These are phyloP conservation scores for Grus americana DNA, from an alignment of 2,113 vertebrate genomes.

Conservation along the genomic window DNA sequence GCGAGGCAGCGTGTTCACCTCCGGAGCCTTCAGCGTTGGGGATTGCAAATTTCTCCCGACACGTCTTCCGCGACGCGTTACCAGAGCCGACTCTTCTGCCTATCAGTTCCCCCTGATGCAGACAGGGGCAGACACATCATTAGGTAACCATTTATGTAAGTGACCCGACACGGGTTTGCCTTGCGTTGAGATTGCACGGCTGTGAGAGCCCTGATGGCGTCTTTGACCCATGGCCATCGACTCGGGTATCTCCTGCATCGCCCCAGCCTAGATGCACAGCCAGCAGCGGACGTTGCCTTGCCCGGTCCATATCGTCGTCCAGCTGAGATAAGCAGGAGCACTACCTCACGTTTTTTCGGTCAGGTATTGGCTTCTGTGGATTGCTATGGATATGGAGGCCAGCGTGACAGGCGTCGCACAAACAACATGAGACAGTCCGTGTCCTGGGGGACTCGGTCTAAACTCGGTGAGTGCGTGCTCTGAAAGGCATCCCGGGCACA, in stretches of 20 bases:
- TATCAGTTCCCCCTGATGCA: neutral
- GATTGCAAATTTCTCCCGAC: neutral
- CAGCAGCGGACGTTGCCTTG: accelerated
- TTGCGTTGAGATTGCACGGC: neutral
- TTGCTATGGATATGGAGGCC: neutral
- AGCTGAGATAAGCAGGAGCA: neutral
- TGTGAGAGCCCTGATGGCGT: neutral
- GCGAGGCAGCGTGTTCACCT: neutral
- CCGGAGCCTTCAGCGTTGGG: neutral
- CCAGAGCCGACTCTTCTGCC: accelerated
- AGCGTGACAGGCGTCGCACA: neutral
- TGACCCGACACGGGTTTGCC: neutral
- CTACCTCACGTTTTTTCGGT: neutral
- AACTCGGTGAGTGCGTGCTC: accelerated
- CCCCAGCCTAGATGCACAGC: neutral
- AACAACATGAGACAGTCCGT: neutral
- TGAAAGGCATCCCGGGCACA: neutral
- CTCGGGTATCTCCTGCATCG: neutral
- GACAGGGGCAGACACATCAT: neutral
- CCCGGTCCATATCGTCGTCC: accelerated
- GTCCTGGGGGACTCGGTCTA: neutral
- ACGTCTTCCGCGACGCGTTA: accelerated
- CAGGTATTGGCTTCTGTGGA: neutral
- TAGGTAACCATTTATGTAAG: neutral
- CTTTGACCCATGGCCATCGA: neutral